Conservation (phyloP, 2,113 vertebrate genomes). For the Chlorodrepanis virens region DNA sequence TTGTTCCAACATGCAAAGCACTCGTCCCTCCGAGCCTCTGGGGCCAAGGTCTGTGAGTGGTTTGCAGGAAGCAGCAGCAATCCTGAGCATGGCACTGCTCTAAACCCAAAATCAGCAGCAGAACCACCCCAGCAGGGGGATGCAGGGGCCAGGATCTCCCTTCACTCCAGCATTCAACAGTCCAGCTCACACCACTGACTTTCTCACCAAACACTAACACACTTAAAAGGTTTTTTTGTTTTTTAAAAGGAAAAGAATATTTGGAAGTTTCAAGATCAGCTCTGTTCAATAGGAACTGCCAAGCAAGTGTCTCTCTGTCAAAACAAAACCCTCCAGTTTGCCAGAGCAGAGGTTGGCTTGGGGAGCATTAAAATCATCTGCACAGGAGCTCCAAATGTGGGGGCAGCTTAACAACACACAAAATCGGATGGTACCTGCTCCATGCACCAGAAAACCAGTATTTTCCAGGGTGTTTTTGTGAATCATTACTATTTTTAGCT, state of each 20-base stretch:
- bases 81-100: neutral
- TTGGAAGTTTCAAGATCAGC: neutral
- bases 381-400: neutral
- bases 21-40: neutral
- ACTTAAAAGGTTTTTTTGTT: neutral
- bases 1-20: neutral
- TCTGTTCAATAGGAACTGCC: neutral
- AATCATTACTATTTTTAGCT: conserved; percentile 18
- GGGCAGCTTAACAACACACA: neutral
- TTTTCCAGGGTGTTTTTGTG: neutral
- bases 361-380: neutral
- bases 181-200: neutral
- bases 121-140: neutral
- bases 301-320: neutral
- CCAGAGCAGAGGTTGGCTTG: neutral
- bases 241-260: neutral
- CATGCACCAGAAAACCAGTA: neutral
- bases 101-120: neutral
- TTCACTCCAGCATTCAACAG: neutral
- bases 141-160: neutral
- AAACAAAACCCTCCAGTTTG: neutral
- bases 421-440: conserved; percentile 21
- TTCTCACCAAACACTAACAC: neutral
- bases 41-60: neutral
- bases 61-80: neutral